phyloP scores from a whole-genome alignment of 2,888 invertebrate species.

The Trachelus iudaicus region DNA sequence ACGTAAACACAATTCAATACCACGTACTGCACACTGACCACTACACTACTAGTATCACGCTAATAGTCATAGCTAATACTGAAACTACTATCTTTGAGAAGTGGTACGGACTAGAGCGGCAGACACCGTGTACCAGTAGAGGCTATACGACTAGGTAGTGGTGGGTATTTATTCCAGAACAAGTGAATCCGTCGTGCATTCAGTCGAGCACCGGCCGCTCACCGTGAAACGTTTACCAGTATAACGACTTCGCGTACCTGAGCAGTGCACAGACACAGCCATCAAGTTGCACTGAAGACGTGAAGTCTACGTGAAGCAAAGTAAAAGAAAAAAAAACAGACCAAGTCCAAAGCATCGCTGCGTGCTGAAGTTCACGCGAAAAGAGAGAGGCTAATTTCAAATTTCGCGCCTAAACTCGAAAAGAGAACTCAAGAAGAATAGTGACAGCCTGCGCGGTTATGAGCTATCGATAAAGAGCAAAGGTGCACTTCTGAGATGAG shows the following conservation, averaged over 20 bases:
- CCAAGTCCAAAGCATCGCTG: background rate
- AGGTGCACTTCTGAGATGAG: conserved; percentile 52
- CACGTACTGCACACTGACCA: background rate
- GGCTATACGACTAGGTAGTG: conserved; percentile 26
- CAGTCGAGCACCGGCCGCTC: conserved; percentile 62
- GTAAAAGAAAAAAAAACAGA: too few relatives aligned
- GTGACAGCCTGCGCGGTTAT: background rate
- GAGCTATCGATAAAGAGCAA: conserved; percentile 4
- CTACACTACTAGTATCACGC: background rate
- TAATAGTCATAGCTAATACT: background rate
- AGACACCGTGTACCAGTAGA: background rate
- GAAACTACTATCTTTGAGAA: background rate
- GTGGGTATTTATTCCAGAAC: conserved; percentile 54
- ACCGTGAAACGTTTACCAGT: conserved; percentile 44
- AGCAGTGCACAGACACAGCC: background rate
- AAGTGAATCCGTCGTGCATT: conserved; percentile 49
- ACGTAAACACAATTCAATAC: too few relatives aligned
- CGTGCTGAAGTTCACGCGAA: background rate
- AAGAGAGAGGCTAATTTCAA: background rate
- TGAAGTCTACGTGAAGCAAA: too few relatives aligned
- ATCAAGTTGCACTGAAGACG: background rate
- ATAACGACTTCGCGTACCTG: conserved; percentile 1
- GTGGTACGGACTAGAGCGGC: background rate
- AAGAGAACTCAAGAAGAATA: background rate
- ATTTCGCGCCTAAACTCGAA: background rate